These are phyloP conservation scores for Prorops nasuta DNA, from an alignment of 1,140 invertebrate species.

Conservation along the genomic window DNA sequence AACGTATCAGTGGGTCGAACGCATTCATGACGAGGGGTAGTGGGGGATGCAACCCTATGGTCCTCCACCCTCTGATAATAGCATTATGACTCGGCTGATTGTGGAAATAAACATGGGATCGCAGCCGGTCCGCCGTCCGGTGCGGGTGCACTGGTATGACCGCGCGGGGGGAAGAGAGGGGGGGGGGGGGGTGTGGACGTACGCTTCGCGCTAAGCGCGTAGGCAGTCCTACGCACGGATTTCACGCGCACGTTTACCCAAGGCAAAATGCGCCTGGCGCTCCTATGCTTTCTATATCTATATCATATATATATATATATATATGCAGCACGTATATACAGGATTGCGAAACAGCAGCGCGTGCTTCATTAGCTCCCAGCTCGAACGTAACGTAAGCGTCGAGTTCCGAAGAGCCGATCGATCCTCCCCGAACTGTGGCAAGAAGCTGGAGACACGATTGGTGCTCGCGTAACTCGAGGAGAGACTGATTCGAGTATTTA, in stretches of 20 bases:
- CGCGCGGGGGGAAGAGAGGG: not conserved
- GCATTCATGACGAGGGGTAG: constrained; percentile 1
- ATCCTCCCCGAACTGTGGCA: no score
- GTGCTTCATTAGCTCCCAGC: no score
- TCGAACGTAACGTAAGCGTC: no score
- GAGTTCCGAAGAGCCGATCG: no score
- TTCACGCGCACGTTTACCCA: not conserved
- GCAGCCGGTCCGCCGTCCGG: not conserved
- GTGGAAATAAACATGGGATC: constrained; percentile 46
- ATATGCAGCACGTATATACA: no score
- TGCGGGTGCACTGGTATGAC: not conserved
- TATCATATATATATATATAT: no score
- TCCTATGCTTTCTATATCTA: no score
- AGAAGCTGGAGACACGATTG: no score
- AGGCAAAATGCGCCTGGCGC: no score
- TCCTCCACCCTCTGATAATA: constrained; percentile 48
- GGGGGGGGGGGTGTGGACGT: not conserved
- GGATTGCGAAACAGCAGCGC: no score
- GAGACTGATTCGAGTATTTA: no score
- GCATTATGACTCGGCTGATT: constrained; percentile 50
- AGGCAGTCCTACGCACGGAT: not conserved
- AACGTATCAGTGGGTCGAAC: constrained; percentile 41
- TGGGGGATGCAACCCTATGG: constrained; percentile 21
- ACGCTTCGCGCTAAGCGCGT: not conserved
- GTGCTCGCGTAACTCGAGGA: no score